These are phyloP conservation scores for Thamnophis elegans DNA, from an alignment of 2,797 vertebrate genomes.

Conservation along the genomic window DNA sequence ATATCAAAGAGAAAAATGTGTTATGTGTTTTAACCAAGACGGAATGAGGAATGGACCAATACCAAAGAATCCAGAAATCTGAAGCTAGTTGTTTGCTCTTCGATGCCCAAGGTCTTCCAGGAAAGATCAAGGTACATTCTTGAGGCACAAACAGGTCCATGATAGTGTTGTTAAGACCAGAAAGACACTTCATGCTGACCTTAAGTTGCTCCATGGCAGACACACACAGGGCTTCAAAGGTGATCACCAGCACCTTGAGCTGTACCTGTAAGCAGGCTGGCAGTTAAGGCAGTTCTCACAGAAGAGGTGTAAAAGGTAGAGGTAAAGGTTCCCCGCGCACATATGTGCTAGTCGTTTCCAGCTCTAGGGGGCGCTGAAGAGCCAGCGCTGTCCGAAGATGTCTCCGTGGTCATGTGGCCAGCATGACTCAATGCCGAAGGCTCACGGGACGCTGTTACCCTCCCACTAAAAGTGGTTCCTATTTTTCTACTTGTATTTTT, in stretches of 20 bases:
- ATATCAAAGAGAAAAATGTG: neutral
- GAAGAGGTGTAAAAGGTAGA: neutral
- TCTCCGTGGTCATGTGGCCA: no score
- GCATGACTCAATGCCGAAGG: no score
- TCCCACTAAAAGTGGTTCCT: no score
- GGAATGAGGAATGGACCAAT: neutral
- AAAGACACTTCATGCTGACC: neutral
- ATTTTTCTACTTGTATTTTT: no score
- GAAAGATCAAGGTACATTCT: neutral
- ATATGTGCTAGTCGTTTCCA: no score
- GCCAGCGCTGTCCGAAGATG: no score
- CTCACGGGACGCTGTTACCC: no score
- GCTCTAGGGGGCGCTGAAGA: no score
- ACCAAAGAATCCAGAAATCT: constrained; percentile 34
- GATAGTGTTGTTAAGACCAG: constrained; percentile 7
- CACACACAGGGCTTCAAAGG: neutral
- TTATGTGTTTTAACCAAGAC: neutral
- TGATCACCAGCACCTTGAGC: neutral
- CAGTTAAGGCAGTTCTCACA: neutral
- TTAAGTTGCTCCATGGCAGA: neutral
- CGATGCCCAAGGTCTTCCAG: neutral
- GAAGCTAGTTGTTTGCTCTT: constrained; percentile 9
- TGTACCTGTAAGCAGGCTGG: neutral
- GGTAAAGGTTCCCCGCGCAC: no score
- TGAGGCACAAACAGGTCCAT: constrained; percentile 27